These are phyloP conservation scores for Pimephales promelas DNA, from an alignment of 2,113 vertebrate species.

Conservation along the genomic window DNA sequence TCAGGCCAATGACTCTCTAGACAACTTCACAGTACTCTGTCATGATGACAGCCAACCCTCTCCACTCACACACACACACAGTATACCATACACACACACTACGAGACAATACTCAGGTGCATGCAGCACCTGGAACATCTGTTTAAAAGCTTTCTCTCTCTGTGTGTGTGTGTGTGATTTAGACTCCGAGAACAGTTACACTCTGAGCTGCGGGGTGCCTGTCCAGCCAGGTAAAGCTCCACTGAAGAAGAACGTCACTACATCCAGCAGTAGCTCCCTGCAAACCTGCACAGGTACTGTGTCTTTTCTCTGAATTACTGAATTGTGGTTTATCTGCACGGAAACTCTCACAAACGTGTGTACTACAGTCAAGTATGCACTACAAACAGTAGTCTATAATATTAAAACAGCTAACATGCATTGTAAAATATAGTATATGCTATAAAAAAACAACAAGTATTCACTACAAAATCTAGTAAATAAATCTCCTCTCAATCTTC, in stretches of 20 bases:
- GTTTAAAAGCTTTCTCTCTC: background rate
- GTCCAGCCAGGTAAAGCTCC: slow-evolving; percentile 78
- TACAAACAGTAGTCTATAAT: background rate
- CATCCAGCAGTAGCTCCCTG: slow-evolving; percentile 58
- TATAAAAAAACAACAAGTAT: too few relatives aligned
- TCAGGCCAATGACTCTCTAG: slow-evolving; percentile 46
- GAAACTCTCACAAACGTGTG: background rate
- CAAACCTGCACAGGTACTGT: slow-evolving; percentile 81
- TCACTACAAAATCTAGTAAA: background rate
- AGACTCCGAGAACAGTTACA: slow-evolving; percentile 93
- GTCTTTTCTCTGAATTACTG: too few relatives aligned
- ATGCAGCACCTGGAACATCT: slow-evolving; percentile 33
- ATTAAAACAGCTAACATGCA: too few relatives aligned
- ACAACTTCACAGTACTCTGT: slow-evolving; percentile 43
- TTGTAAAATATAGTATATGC: background rate
- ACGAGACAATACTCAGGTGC: slow-evolving; percentile 30
- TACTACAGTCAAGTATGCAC: background rate
- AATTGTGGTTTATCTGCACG: background rate
- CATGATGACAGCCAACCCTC: slow-evolving; percentile 40
- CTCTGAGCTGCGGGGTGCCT: slow-evolving; percentile 86
- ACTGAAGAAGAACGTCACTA: slow-evolving; percentile 79
- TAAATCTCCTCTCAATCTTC: background rate
- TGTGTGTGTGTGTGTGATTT: slow-evolving; percentile 52
- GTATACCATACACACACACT: slow-evolving; percentile 15
- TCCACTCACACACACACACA: slow-evolving; percentile 22